These are phyloP conservation scores for Merluccius polli DNA, from an alignment of 2,797 vertebrate genomes.

Conservation along the genomic window DNA sequence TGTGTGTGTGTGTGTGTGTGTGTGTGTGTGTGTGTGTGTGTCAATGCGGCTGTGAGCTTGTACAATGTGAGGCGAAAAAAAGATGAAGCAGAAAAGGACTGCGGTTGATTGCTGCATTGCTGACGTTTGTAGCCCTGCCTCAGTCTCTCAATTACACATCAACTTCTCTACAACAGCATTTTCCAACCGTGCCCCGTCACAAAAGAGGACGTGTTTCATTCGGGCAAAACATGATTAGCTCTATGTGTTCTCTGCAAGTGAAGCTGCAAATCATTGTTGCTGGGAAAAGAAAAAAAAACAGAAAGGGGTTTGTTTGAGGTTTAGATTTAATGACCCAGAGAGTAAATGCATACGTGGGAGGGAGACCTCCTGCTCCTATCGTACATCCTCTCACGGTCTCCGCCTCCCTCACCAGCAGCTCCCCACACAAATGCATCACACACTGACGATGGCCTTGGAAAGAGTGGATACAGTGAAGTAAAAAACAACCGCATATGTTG, in stretches of 20 bases:
- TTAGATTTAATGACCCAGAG: background rate
- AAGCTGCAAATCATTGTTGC: background rate
- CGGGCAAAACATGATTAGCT: background rate
- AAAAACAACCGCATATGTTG: background rate
- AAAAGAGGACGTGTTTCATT: background rate
- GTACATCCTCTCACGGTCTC: background rate
- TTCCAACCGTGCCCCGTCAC: background rate
- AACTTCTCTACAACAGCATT: background rate
- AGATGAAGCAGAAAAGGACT: background rate
- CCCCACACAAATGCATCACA: background rate
- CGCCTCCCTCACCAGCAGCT: background rate
- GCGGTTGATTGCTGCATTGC: background rate
- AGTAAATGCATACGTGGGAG: background rate
- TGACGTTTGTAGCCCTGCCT: background rate
- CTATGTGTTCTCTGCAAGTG: background rate
- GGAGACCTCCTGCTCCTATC: background rate
- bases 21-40: conserved; percentile 29
- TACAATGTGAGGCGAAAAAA: background rate
- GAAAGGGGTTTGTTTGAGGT: background rate
- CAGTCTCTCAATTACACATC: background rate
- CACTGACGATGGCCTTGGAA: background rate
- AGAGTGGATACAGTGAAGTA: background rate
- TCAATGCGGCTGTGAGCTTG: background rate
- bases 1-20: conserved; percentile 25
- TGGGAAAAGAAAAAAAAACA: background rate